Evolutionary conservation across 1,140 invertebrate genomes (phyloP), one percentile per base, ranked within the genome.

Genomic region (Atta texana): DNA sequence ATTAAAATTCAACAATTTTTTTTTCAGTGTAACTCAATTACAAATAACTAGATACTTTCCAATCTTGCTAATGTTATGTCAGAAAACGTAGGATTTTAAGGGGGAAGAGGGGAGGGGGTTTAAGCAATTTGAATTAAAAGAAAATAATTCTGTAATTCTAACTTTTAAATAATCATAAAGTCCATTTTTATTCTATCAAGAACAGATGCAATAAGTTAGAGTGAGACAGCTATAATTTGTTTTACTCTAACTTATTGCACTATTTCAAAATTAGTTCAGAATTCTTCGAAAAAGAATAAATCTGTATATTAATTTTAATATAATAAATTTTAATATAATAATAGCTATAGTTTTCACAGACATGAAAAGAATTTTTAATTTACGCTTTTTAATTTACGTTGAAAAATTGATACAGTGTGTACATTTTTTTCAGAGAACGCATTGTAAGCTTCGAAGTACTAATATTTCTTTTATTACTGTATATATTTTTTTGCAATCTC

Each of bases 351-450:
- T 77, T 24, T 61, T 63, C 10, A 63, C 14, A 76, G n/a, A n/a
- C 16, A 28, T 63, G 21, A 77, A 28, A 61, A 76, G 39, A 3
- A 44, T 16, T 4, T 34, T 34, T 34, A 34, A 34, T 34, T 34
- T 34, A 34, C 4, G 49, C 51, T 82, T 74, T 61, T 84, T 61
- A 61, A 51, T 75, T 61, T 75, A 82, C 5, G n/a, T 49, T 61
- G 28, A 74, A 82, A 59, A 77, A 63, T 7, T 53, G n/a, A 78
- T 77, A 78, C 82, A 78, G 75, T 85, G 82, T 85, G 82, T 85
- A 78, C 31, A 85, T 66, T 68, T 85, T 24, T 69, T 78, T 49
- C 82, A 85, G 82, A 85, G 82, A 78, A 85, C 82, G 75, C 82
- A 85, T 85, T 85, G 82, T 78, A 85, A 76, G 82, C 59, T 28